Evolutionary conservation across 2,888 invertebrate species (phyloP), one percentile per base, ranked within the genome.

Genomic region (Choristoneura rosaceana): DNA sequence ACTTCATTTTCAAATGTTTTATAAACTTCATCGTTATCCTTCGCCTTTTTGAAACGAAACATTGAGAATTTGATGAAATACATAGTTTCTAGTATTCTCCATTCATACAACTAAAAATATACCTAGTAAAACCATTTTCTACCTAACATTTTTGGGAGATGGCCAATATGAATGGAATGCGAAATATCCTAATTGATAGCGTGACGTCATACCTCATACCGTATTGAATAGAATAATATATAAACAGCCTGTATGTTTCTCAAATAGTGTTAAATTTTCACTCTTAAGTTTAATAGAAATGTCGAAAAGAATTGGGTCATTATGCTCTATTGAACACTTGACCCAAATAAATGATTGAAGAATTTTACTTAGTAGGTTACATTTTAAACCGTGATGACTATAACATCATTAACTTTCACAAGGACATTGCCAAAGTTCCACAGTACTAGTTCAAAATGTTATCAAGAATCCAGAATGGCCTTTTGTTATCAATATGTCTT

Each of bases 131-230:
- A 7, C 38, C 38, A 38, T 38, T 43, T 10, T 9, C 3, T 9
- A 25, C 25, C 25, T 25, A 25, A 1, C 25, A 2, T 25, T 25
- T 63, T 9, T 70, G 63, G 69, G 62, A 12, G 45, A 33, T 45
- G 9, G 33, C 71, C 71, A 71, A 71, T 45, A 25, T 38, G 38
- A 38, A 62, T 63, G 67, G 67, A 58, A 63, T 64, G 10, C 17
- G n/a, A 15, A 55, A 34, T 33, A 52, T 65, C n/a, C 52, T 17
- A 66, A 61, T 52, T 66, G 38, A 8, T 65, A 25, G 10, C 9
- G 15, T 67, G 71, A 68, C 66, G 74, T 74, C 61, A 62, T 43
- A 47, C 3, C 25, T 34, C 25, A 25, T 25, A 25, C 61, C 25
- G 25, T 47, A 55, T 58, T 50, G 58, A 17, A n/a, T 8, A 41